phyloP scores from a whole-genome alignment of 2,797 vertebrate genomes.

The Siniperca undulata region DNA sequence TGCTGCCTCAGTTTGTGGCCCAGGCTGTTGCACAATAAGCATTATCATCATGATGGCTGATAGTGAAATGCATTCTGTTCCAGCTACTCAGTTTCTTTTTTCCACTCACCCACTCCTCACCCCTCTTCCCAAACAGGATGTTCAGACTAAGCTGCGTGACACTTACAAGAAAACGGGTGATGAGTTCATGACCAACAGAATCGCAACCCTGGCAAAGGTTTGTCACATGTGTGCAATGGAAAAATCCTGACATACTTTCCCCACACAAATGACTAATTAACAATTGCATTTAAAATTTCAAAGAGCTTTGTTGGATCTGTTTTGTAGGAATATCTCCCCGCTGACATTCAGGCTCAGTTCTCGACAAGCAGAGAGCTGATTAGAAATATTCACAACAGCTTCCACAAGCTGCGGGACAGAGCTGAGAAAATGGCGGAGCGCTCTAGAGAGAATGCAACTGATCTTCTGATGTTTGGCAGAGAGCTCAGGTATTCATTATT shows the following conservation, averaged over 20 bases:
- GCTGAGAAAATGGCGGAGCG: constrained; percentile 92
- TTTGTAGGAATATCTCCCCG: constrained; percentile 93
- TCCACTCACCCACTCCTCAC: constrained; percentile 20
- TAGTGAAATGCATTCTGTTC: constrained; percentile 47
- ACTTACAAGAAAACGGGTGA: constrained; percentile 92
- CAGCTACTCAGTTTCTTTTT: constrained; percentile 22
- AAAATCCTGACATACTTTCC: neutral
- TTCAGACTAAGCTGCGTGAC: constrained; percentile 94
- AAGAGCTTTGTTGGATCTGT: constrained; percentile 14
- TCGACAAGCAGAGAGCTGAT: constrained; percentile 94
- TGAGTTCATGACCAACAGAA: constrained; percentile 93
- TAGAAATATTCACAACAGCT: constrained; percentile 94
- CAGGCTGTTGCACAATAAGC: constrained; percentile 33
- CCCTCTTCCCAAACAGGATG: constrained; percentile 86
- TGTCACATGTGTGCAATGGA: neutral
- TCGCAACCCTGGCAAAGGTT: constrained; percentile 94
- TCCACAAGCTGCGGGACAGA: constrained; percentile 94
- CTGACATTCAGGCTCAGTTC: constrained; percentile 95
- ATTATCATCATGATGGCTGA: constrained; percentile 17
- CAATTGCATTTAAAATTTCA: neutral
- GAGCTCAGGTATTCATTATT: constrained; percentile 90
- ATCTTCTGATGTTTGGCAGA: constrained; percentile 95
- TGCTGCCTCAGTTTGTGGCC: neutral
- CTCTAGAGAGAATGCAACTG: constrained; percentile 93
- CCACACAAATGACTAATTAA: neutral